phyloP scores from a whole-genome alignment of 2,113 vertebrate genomes.

The Anolis sagrei region DNA sequence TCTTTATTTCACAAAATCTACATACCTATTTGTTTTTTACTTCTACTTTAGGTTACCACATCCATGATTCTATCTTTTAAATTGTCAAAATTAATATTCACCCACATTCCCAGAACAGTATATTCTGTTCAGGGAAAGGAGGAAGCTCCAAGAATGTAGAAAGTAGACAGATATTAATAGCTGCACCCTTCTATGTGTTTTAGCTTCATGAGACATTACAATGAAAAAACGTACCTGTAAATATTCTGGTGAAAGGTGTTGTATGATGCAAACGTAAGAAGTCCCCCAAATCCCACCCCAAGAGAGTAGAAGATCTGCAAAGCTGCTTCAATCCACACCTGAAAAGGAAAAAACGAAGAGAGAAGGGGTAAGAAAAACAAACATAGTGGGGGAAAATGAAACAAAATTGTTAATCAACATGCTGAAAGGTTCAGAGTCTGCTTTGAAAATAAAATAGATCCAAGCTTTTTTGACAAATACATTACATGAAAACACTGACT shows the following conservation, averaged over 20 bases:
- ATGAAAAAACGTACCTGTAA: conserved; percentile 75
- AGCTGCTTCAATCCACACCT: conserved; percentile 86
- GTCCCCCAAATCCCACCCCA: conserved; percentile 83
- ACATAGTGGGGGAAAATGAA: conserved; percentile 5
- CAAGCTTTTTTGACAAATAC: background rate
- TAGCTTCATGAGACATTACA: background rate
- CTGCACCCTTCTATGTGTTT: background rate
- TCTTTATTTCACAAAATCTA: background rate
- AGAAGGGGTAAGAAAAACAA: too few species aligned
- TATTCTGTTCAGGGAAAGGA: conserved; percentile 9
- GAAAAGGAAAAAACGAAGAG: background rate
- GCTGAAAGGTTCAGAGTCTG: background rate
- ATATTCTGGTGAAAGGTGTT: conserved; percentile 87
- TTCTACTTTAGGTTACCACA: background rate
- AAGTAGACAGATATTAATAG: background rate
- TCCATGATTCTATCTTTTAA: background rate
- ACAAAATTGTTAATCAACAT: background rate
- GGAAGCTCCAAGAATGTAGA: background rate
- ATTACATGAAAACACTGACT: background rate
- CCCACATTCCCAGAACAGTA: background rate
- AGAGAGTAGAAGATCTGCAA: conserved; percentile 86
- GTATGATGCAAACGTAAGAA: conserved; percentile 84
- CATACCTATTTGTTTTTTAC: background rate
- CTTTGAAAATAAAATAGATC: background rate
- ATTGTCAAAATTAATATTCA: background rate